phyloP scores from a whole-genome alignment of 2,797 vertebrate species.

The Pantherophis alleghaniensis region DNA sequence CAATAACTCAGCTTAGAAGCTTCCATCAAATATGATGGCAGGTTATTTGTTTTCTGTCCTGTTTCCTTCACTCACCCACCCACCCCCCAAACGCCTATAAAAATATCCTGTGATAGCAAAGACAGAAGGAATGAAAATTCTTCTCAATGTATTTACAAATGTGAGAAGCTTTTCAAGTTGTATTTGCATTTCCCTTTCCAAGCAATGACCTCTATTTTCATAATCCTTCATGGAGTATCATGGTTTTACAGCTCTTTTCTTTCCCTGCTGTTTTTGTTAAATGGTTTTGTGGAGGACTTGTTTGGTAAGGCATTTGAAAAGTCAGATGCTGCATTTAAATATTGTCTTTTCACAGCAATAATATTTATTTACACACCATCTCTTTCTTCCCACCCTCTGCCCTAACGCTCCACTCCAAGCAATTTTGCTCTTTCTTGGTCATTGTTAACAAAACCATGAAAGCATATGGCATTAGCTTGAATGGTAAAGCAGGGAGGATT shows the following conservation, averaged over 20 bases:
- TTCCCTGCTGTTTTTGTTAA: constrained; percentile 79
- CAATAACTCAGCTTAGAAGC: constrained; percentile 52
- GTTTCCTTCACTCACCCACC: constrained; percentile 37
- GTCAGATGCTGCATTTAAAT: constrained; percentile 81
- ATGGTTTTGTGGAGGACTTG: constrained; percentile 66
- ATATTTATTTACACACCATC: constrained; percentile 60
- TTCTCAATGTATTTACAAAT: constrained; percentile 74
- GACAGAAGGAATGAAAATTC: constrained; percentile 72
- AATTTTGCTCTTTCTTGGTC: constrained; percentile 49
- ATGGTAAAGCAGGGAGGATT: constrained; percentile 69
- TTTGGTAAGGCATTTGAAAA: constrained; percentile 73
- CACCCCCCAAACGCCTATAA: constrained; percentile 62
- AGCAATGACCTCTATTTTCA: constrained; percentile 79
- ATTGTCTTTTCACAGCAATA: constrained; percentile 72
- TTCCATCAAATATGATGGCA: constrained; percentile 65
- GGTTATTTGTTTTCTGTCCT: constrained; percentile 57
- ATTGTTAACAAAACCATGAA: constrained; percentile 65
- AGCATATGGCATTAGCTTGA: constrained; percentile 57
- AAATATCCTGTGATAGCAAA: constrained; percentile 67
- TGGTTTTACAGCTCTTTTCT: constrained; percentile 74
- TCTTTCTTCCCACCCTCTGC: constrained; percentile 48
- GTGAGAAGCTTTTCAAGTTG: constrained; percentile 74
- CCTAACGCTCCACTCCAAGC: constrained; percentile 42
- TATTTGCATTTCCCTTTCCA: constrained; percentile 73
- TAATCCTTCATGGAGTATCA: constrained; percentile 81